A percentile compares a stretch with the other conserved stretches of the same genome.
phyloP scores from a whole-genome alignment of 2,888 invertebrate genomes.

The Chalcis sispes region DNA sequence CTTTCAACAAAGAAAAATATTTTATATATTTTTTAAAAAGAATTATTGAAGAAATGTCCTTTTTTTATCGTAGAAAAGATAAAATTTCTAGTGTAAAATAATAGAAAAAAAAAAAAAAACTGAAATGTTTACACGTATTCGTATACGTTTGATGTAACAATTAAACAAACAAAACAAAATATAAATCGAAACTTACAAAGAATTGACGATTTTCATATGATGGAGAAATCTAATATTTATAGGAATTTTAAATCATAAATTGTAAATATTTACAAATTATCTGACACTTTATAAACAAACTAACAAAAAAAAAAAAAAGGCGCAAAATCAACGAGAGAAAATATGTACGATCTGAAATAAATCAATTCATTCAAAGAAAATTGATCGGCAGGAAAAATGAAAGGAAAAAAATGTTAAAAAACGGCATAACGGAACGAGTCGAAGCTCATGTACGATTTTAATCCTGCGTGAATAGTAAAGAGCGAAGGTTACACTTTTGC shows the following conservation, averaged over 20 bases:
- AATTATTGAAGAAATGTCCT: too few species aligned
- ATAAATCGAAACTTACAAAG: too few species aligned
- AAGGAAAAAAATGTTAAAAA: background rate
- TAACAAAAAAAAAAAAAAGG: background rate
- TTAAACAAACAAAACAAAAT: too few species aligned
- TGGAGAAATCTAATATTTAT: background rate
- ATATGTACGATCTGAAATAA: too few species aligned
- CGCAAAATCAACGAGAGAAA: background rate
- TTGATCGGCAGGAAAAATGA: background rate
- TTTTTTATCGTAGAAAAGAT: too few species aligned
- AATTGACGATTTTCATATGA: background rate
- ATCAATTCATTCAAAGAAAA: constrained; percentile 3
- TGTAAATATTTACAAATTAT: constrained; percentile 10
- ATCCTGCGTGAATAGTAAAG: constrained; percentile 45
- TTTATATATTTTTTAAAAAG: too few species aligned
- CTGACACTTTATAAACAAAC: constrained; percentile 14
- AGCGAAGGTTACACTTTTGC: background rate
- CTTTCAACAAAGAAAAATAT: too few species aligned
- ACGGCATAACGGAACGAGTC: background rate
- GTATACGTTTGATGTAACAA: too few species aligned
- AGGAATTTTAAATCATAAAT: background rate
- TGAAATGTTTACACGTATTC: too few species aligned
- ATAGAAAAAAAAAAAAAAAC: too few species aligned
- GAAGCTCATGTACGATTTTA: constrained; percentile 34
- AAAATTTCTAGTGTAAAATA: too few species aligned